Evolutionary conservation across 1,140 invertebrate species (phyloP), one percentile per base, ranked within the genome.

Genomic region (Asbolus verrucosus): DNA sequence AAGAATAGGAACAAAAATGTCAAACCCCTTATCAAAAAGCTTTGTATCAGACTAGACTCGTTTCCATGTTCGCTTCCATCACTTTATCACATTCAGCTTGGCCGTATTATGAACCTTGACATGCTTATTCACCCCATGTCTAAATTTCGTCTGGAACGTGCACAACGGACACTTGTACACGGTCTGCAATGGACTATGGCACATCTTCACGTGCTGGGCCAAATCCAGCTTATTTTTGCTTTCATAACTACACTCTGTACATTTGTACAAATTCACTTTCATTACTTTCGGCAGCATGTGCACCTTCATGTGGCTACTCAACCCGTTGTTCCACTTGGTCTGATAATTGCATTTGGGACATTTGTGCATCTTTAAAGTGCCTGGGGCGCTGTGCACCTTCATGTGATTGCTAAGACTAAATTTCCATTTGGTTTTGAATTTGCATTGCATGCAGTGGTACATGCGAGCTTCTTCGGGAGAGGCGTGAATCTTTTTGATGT

Each of bases 341-440:
- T 54, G 46, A 24, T 54, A 54, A 13, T 27, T 27, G 11, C 46
- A 54, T 27, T 27, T 54, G n/a, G 46, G 21, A 14, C 46, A 54
- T 13, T 54, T 54, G 14, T 54, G 21, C 46, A 54, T 54, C 11
- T 54, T 54, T 6, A 54, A 1, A 27, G 21, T 27, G 4, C 46
- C 46, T 27, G 46, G 46, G 9, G 46, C 19, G 14, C 46, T 54
- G n/a, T 54, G 46, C 19, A 54, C 46, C 11, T 54, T 54, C 46
- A 54, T 54, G 18, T 54, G 46, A 30, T 54, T 54, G 5, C 9
- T 24, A 1, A 54, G 21, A 54, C 46, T 54, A 27, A 54, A 54
- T 13, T 27, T 54, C 46, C 46, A 54, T 14, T 54, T 54, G n/a
- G 46, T 54, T 27, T 19, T 54, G 8, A 54, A 54, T 27, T 54